A percentile compares a stretch with the other conserved stretches of the same genome.
Evolutionary conservation across 2,797 vertebrate genomes (phyloP).

Genomic region (Oreochromis mossambicus): DNA sequence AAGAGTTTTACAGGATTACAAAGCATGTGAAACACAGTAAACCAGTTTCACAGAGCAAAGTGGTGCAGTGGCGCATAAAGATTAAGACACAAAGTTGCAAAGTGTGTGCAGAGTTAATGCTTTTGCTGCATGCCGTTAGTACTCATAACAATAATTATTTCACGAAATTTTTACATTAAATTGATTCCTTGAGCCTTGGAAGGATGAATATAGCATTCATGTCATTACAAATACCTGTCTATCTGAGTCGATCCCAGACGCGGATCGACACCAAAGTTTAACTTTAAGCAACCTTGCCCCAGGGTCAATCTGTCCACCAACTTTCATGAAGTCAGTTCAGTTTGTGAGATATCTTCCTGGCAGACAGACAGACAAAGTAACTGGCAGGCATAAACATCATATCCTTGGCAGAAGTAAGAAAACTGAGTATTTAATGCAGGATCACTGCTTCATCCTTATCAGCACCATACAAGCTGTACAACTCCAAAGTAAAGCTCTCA

Average conservation of each 20-base stretch:
- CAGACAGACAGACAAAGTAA: slow-evolving; percentile 39
- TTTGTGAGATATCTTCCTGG: slow-evolving; percentile 45
- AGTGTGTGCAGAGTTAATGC: background rate
- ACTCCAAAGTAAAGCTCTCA: slow-evolving; percentile 8
- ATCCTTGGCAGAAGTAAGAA: slow-evolving; percentile 49
- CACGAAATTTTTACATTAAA: background rate
- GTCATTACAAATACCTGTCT: background rate
- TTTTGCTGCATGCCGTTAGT: background rate
- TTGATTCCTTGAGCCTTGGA: background rate
- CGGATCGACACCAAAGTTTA: slow-evolving; percentile 9
- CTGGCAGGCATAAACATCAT: slow-evolving; percentile 50
- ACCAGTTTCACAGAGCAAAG: background rate
- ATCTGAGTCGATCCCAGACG: background rate
- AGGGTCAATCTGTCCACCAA: slow-evolving; percentile 24
- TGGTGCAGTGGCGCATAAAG: background rate
- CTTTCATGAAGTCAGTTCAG: slow-evolving; percentile 22
- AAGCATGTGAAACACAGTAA: background rate
- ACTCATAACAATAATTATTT: background rate
- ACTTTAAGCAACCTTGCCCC: background rate
- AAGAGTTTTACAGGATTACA: background rate
- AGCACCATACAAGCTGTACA: slow-evolving; percentile 38
- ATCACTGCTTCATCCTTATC: slow-evolving; percentile 53
- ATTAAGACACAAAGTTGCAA: background rate
- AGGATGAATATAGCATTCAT: background rate
- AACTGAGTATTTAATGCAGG: slow-evolving; percentile 45